Percentiles rank a stretch among this genome's conserved stretches.
Evolutionary conservation across 2,113 vertebrate genomes (phyloP).

Genomic region (Prionailurus bengalensis): DNA sequence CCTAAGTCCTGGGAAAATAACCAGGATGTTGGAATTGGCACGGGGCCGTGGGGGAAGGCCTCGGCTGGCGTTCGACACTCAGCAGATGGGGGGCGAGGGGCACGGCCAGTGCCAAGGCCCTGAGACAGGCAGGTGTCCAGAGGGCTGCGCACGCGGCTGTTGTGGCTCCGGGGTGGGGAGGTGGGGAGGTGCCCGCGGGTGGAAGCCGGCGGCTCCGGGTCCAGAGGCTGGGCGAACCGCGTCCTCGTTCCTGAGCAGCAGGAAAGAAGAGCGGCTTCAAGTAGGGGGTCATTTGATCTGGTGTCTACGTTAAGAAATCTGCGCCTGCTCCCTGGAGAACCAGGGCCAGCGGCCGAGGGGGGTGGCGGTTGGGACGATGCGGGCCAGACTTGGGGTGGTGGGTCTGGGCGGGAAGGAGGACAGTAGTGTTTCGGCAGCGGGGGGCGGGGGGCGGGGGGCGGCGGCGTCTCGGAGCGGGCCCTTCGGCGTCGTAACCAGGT

Average conservation of each 20-base stretch:
- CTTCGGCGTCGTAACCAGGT: neutral
- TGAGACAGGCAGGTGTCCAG: neutral
- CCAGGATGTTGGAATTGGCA: rapidly evolving
- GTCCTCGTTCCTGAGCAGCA: neutral
- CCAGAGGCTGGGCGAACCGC: rapidly evolving
- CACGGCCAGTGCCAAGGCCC: rapidly evolving
- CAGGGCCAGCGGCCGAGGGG: neutral
- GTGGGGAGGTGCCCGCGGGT: rapidly evolving
- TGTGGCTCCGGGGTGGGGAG: neutral
- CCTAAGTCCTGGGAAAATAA: rapidly evolving
- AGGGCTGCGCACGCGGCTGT: rapidly evolving
- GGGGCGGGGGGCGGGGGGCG: rapidly evolving
- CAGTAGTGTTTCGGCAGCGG: rapidly evolving
- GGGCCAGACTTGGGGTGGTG: rapidly evolving
- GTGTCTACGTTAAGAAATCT: too few species aligned
- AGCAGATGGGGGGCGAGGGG: neutral
- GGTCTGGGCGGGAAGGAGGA: neutral
- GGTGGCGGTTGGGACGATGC: rapidly evolving
- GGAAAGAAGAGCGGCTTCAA: rapidly evolving
- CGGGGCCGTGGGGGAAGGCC: rapidly evolving
- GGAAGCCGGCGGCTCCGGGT: neutral
- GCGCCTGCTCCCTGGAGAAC: neutral
- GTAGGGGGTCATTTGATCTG: neutral
- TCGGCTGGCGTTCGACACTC: neutral
- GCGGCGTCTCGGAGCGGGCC: neutral